Base-by-base conservation (phyloP, 2,888 invertebrate species). In the Salpingus planirostris region DNA sequence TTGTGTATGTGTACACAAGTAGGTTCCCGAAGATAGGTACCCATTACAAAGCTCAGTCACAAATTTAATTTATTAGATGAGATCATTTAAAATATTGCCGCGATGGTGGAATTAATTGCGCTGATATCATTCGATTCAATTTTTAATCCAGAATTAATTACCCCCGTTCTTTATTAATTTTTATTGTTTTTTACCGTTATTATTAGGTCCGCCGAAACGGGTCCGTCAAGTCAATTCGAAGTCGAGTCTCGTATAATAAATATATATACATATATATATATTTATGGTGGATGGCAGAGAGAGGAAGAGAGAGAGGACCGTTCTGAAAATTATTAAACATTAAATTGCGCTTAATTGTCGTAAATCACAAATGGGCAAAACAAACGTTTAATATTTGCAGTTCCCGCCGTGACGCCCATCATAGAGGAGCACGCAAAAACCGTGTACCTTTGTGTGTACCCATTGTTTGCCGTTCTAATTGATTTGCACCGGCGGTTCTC, bases 1-100 rank as follows among this genome's bases (percentile, higher is more conserved):
- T 45, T 43, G 40, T 46, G 45, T 45, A 36, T 42, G 38, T 45
- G 38, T 42, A 42, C 41, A 42, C 30, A 32, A 39, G 35, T 35
- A 29, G 30, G 39, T 35, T 31, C 29, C 29, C 32, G 30, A 35
- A 29, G 36, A 7, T 23, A 8, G 5, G 5, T 27, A 23, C 28
- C 27, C 24, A 32, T 37, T 37, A 37, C 26, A 33, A 37, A 25
- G 21, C 11, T 15, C 18, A 22, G 21, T 18, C 18, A 21, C 31
- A 13, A 33, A 33, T 35, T 24, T 29, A 27, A 39, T 35, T 35
- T 34, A 33, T 39, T 36, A 15, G 11, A 22, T 22, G 10, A 39
- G 23, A 35, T 27, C 28, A 22, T n/a, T 24, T 35, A 31, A 39
- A 27, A 38, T 31, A 28, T 34, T 15, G 15, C 15, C 27, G 13